Percentiles rank a stretch among this genome's conserved stretches.
phyloP scores from a whole-genome alignment of 2,888 invertebrate genomes.

The Drosophila hamatofila region DNA sequence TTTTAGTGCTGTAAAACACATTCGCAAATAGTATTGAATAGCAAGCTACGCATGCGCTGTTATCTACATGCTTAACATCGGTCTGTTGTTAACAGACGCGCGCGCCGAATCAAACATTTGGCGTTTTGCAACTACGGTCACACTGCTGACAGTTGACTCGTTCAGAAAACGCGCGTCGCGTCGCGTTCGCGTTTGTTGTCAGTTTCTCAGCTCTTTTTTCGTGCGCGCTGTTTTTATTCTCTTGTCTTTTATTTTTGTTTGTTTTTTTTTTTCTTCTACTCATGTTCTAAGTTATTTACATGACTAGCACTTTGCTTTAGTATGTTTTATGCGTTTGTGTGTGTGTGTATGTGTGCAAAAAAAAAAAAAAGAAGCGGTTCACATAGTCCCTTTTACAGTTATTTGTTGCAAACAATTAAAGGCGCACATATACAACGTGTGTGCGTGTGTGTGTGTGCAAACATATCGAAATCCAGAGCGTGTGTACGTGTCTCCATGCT shows the following conservation, averaged over 20 bases:
- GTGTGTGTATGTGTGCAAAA: conserved; percentile 37
- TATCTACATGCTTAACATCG: conserved; percentile 41
- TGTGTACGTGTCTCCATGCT: conserved; percentile 58
- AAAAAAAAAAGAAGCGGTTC: conserved; percentile 22
- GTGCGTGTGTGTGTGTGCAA: conserved; percentile 26
- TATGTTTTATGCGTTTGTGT: conserved; percentile 21
- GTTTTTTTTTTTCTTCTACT: conserved; percentile 7
- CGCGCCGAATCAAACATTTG: conserved; percentile 48
- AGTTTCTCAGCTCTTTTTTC: conserved; percentile 43
- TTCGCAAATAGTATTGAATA: conserved; percentile 49
- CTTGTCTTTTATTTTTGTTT: conserved; percentile 29
- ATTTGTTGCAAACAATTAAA: conserved; percentile 72
- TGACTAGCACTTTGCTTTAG: conserved; percentile 34
- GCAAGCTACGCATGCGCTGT: conserved; percentile 68
- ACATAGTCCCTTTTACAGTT: conserved; percentile 62
- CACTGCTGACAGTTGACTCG: conserved; percentile 51
- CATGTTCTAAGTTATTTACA: conserved; percentile 26
- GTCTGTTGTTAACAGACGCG: conserved; percentile 52
- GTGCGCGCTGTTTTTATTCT: conserved; percentile 47
- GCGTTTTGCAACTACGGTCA: conserved; percentile 43
- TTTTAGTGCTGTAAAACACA: conserved; percentile 27
- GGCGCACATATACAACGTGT: neutral
- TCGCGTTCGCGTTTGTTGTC: conserved; percentile 67
- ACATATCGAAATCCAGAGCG: conserved; percentile 42
- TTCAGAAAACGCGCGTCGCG: conserved; percentile 75